phyloP scores from a whole-genome alignment of 2,888 invertebrate genomes.

The Keiferia lycopersicella region DNA sequence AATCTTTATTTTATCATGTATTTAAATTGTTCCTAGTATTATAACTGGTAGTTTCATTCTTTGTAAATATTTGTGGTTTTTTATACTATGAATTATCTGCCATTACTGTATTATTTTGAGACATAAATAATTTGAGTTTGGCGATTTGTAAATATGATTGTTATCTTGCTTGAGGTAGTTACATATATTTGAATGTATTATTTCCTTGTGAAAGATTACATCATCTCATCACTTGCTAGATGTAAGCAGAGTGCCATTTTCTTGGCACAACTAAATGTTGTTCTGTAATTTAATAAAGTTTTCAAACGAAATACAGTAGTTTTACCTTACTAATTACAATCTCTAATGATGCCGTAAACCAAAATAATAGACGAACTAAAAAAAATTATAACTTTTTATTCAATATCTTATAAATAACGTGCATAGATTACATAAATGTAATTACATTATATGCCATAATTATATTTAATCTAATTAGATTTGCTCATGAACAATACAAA shows the following conservation, averaged over 20 bases:
- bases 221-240: slow-evolving; percentile 62
- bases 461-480: too few relatives aligned
- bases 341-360: too few relatives aligned
- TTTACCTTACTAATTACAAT: neutral
- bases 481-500: too few relatives aligned
- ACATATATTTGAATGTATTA: neutral
- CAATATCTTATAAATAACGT: too few relatives aligned
- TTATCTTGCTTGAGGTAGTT: neutral
- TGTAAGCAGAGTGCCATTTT: slow-evolving; percentile 65
- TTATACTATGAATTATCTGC: neutral
- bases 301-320: slow-evolving; percentile 36
- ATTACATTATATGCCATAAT: too few relatives aligned
- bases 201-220: neutral
- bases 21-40: neutral
- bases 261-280: slow-evolving; percentile 67
- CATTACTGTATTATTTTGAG: neutral
- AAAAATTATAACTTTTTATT: too few relatives aligned
- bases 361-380: too few relatives aligned
- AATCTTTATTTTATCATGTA: neutral
- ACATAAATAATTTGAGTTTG: neutral
- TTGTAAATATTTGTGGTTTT: slow-evolving; percentile 1
- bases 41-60: neutral
- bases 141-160: slow-evolving; percentile 15
- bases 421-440: too few relatives aligned
- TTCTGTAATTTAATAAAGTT: slow-evolving; percentile 65